These are phyloP conservation scores for Balanococcus diminutus DNA, from an alignment of 2,888 invertebrate species.

Conservation along the genomic window DNA sequence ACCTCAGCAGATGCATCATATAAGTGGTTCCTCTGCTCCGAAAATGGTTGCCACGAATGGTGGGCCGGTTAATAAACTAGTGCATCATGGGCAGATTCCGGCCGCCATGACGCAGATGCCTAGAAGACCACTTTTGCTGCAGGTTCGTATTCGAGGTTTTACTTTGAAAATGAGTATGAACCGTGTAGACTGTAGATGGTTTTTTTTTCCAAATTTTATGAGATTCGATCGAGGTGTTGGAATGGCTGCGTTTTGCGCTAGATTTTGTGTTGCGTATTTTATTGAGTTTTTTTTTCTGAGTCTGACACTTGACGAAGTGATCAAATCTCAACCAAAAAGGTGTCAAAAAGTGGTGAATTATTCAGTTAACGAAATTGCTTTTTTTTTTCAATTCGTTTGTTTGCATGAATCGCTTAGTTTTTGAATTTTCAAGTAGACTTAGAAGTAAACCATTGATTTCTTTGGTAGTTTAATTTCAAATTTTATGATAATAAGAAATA, in stretches of 20 bases:
- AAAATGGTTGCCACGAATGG: slow-evolving; percentile 49
- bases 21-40: slow-evolving; percentile 28
- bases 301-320: background rate
- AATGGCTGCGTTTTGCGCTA: too few relatives aligned
- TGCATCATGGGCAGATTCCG: slow-evolving; percentile 48
- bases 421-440: background rate
- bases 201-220: background rate
- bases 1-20: slow-evolving; percentile 42
- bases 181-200: background rate
- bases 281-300: background rate
- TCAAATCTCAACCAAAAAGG: background rate
- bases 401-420: background rate
- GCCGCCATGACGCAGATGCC: slow-evolving; percentile 59
- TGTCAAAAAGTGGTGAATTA: background rate
- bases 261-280: too few relatives aligned
- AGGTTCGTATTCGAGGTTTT: slow-evolving; percentile 65
- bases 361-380: background rate
- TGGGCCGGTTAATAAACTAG: slow-evolving; percentile 28
- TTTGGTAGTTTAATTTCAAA: background rate
- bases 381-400: background rate
- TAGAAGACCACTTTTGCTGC: slow-evolving; percentile 76
- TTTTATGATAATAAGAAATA: background rate
- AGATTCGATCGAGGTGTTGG: background rate
- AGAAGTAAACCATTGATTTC: background rate
- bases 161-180: background rate